These are phyloP conservation scores for Halichoeres trimaculatus DNA, from an alignment of 2,113 vertebrate species.

Conservation along the genomic window DNA sequence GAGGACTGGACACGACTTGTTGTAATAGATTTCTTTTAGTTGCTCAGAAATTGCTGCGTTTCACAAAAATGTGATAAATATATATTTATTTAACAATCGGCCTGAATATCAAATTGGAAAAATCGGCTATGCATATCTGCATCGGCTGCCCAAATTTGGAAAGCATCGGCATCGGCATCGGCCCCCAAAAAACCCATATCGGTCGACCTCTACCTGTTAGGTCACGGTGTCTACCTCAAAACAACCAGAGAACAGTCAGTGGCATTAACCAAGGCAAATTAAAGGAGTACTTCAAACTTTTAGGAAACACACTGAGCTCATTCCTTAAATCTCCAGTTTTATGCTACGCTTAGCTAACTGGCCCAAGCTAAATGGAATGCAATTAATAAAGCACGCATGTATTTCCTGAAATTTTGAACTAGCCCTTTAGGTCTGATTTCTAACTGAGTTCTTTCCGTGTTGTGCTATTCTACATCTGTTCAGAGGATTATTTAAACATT, in stretches of 20 bases:
- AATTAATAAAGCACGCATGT: not conserved
- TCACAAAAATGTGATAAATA: too few relatives aligned
- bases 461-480: not conserved
- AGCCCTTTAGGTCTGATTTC: conserved; percentile 9
- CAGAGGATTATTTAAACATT: not conserved
- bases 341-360: conserved; percentile 1
- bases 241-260: conserved; percentile 14
- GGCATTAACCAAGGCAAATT: conserved; percentile 31
- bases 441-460: too few relatives aligned
- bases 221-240: conserved; percentile 18
- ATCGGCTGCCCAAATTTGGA: too few relatives aligned
- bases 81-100: too few relatives aligned
- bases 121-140: too few relatives aligned
- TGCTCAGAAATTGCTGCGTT: too few relatives aligned
- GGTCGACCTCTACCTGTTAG: too few relatives aligned
- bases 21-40: too few relatives aligned
- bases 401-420: conserved; percentile 10
- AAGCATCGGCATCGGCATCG: too few relatives aligned
- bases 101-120: too few relatives aligned
- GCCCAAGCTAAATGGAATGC: not conserved
- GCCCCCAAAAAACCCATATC: too few relatives aligned
- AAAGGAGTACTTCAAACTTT: not conserved
- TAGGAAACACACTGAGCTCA: not conserved
- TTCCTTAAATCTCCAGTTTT: not conserved
- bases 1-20: too few relatives aligned